Base-by-base conservation (phyloP, 1,140 invertebrate genomes). In the Eupristina koningsbergeri region DNA sequence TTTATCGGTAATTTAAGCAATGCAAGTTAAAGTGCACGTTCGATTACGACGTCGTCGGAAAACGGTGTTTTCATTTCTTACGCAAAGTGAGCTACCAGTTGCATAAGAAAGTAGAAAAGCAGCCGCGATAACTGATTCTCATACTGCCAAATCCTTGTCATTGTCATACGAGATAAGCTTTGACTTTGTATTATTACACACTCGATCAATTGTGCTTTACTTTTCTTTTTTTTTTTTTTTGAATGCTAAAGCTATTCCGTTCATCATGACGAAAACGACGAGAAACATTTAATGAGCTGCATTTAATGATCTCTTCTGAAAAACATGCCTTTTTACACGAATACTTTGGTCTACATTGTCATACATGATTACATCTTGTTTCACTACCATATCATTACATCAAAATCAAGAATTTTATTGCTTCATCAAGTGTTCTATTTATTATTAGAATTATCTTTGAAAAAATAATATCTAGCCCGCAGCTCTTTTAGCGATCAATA, bases 1-100 rank as follows among this genome's bases (percentile, higher is more conserved):
- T 76, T 36, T 61, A 50, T 45, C 41, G 58, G 63, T 79, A 79
- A 79, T 67, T 79, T 79, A 79, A 79, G 64, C 45, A 71, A 80
- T 80, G 17, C 53, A 80, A 80, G 63, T 64, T 71, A 34, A 36
- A 80, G 31, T 41, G 64, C 39, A 64, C 63, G 63, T 47, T 19
- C 64, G 69, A 71, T 80, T 69, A 71, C 64, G 77, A 64, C 41
- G 41, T 71, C 64, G 47, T 26, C 8, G 31, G 47, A 61, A 39
- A 69, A 36, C 67, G 34, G 22, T 69, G 67, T 69, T 69, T 69
- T 69, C 26, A 69, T 69, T 69, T 69, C 67, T 69, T 39, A 39
- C 29, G 61, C 61, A 58, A 78, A 78, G n/a, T 39, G 15, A 61
- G 64, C 63, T 63, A 81, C 79, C 67, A 81, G 79, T 81, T 81